A percentile compares a stretch with the other conserved stretches of the same genome.
phyloP scores from a whole-genome alignment of 2,888 invertebrate genomes.

The Polydrusus tereticollis region DNA sequence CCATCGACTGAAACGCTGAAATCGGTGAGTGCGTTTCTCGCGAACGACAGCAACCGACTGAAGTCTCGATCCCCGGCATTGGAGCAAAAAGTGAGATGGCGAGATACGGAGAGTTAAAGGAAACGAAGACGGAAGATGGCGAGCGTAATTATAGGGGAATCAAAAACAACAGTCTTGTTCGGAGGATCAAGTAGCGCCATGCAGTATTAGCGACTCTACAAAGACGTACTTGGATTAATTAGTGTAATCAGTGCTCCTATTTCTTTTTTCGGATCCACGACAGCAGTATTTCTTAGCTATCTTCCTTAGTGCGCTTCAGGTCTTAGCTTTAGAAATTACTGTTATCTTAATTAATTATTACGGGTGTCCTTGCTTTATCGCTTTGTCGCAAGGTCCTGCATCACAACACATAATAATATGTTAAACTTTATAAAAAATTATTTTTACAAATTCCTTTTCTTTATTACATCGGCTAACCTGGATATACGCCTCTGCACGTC shows the following conservation, averaged over 20 bases:
- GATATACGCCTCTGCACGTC: too few relatives aligned
- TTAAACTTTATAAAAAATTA: too few relatives aligned
- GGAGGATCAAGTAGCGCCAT: slow-evolving; percentile 66
- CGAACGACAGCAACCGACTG: slow-evolving; percentile 65
- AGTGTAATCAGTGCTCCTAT: slow-evolving; percentile 43
- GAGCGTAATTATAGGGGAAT: slow-evolving; percentile 66
- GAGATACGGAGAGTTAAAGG: slow-evolving; percentile 51
- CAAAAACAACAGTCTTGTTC: slow-evolving; percentile 66
- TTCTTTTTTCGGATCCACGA: slow-evolving; percentile 17
- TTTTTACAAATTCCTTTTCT: too few relatives aligned
- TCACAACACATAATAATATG: too few relatives aligned
- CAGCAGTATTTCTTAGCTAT: background rate
- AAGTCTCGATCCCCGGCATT: slow-evolving; percentile 64
- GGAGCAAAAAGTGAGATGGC: slow-evolving; percentile 59
- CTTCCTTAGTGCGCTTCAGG: background rate
- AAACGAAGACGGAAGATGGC: slow-evolving; percentile 56
- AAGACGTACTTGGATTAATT: slow-evolving; percentile 65
- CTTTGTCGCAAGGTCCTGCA: too few relatives aligned
- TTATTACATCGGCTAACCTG: too few relatives aligned
- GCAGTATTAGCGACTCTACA: slow-evolving; percentile 64
- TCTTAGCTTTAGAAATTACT: background rate
- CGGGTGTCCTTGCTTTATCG: too few relatives aligned
- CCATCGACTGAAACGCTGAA: slow-evolving; percentile 57
- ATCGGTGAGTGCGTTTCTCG: slow-evolving; percentile 58
- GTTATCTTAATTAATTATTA: background rate